Percentiles rank a stretch among this genome's conserved stretches.
These are phyloP conservation scores for Rhagophthalmus giganteus DNA, from an alignment of 2,888 invertebrate genomes.

Conservation along the genomic window DNA sequence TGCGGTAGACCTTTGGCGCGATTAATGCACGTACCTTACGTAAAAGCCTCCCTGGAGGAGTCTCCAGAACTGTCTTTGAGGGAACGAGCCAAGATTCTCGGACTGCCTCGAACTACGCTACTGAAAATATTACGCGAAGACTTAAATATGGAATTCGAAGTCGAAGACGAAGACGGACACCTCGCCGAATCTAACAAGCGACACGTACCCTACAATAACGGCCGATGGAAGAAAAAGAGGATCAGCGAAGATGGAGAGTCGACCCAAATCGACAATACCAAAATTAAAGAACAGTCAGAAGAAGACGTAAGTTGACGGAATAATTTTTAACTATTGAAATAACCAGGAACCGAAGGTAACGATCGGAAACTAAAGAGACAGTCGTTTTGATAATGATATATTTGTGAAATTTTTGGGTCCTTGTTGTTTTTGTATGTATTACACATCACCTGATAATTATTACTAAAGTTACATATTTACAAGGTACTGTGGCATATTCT, in stretches of 20 bases:
- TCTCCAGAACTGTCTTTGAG: constrained; percentile 54
- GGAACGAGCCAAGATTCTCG: constrained; percentile 52
- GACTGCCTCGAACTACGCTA: constrained; percentile 53
- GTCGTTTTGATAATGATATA: constrained; percentile 41
- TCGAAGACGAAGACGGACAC: constrained; percentile 33
- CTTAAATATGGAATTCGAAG: constrained; percentile 46
- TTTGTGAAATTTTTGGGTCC: constrained; percentile 49
- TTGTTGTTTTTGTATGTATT: constrained; percentile 42
- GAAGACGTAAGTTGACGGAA: no score
- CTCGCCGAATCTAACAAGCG: constrained; percentile 35
- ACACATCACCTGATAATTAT: constrained; percentile 50
- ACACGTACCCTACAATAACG: constrained; percentile 41
- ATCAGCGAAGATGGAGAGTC: background rate
- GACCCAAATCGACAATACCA: background rate
- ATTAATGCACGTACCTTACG: constrained; percentile 48
- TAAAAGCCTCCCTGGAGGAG: constrained; percentile 50
- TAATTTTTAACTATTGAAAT: no score
- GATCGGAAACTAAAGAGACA: background rate
- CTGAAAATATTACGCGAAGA: constrained; percentile 53
- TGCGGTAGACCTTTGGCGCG: constrained; percentile 52
- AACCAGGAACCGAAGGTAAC: no score
- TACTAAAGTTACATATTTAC: constrained; percentile 50
- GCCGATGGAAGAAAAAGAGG: constrained; percentile 41
- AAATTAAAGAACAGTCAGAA: no score
- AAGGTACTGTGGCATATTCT: constrained; percentile 53